Percentiles rank a stretch among this genome's conserved stretches.
Evolutionary conservation across 2,797 vertebrate species (phyloP).

Genomic region (Tauraco hartlaubi): DNA sequence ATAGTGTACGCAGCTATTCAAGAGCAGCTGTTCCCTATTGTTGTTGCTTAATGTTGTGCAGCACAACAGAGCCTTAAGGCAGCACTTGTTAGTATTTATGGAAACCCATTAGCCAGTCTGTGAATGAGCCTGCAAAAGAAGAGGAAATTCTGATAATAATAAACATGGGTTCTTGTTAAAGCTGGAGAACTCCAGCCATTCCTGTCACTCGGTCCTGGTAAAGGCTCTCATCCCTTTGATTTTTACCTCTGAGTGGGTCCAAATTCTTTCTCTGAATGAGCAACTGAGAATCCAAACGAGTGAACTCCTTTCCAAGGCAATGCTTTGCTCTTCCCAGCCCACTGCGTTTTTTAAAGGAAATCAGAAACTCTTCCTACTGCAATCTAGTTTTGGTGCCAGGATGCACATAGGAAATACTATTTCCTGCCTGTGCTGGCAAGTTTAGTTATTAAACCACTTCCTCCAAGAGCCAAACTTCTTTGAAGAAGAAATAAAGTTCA

Average conservation of each 20-base stretch:
- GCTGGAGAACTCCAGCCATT: not conserved
- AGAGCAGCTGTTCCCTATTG: constrained; percentile 70
- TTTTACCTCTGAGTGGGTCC: not conserved
- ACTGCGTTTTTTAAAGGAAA: constrained; percentile 14
- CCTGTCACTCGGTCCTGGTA: not conserved
- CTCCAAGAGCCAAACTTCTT: constrained; percentile 57
- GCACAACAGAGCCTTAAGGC: constrained; percentile 66
- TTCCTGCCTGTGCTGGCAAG: constrained; percentile 66
- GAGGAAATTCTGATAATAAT: constrained; percentile 51
- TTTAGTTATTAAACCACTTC: constrained; percentile 71
- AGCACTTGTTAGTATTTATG: constrained; percentile 67
- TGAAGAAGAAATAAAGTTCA: constrained; percentile 75
- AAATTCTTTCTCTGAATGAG: not conserved
- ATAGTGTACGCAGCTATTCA: not conserved
- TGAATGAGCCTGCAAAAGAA: constrained; percentile 43
- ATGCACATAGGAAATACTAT: constrained; percentile 59
- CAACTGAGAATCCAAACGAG: not conserved
- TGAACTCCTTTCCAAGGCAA: not conserved
- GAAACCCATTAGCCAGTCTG: constrained; percentile 55
- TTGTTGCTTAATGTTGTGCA: constrained; percentile 62
- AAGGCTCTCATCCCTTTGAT: not conserved
- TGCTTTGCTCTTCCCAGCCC: not conserved
- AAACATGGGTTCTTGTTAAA: not conserved
- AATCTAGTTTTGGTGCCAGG: constrained; percentile 54
- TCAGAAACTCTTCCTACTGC: constrained; percentile 42